Conservation (phyloP, 2,113 vertebrate species). For the Prionailurus viverrinus region DNA sequence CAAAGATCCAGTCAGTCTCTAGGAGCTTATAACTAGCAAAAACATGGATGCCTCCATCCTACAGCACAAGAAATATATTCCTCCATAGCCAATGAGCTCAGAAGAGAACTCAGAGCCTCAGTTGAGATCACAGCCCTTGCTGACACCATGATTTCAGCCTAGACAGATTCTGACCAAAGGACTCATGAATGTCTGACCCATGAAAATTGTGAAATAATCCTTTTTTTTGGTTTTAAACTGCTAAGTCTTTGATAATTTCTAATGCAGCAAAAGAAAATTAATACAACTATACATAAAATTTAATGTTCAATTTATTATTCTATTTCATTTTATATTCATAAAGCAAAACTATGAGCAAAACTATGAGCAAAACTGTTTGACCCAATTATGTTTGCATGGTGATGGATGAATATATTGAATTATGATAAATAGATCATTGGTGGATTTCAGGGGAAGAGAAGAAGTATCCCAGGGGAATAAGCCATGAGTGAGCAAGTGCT, state of each 20-base stretch:
- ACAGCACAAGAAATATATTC: neutral
- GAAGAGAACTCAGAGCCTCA: neutral
- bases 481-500: slow-evolving; percentile 78
- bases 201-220: neutral
- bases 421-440: slow-evolving; percentile 20
- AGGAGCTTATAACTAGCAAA: neutral
- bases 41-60: fast-evolving
- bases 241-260: neutral
- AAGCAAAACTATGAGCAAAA: too few relatives aligned
- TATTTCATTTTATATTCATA: neutral
- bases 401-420: slow-evolving; percentile 54
- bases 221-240: neutral
- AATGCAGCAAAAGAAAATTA: neutral
- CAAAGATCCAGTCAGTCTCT: neutral
- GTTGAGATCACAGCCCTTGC: neutral
- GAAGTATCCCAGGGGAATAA: slow-evolving; percentile 74
- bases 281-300: neutral
- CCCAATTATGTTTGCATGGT: slow-evolving; percentile 69
- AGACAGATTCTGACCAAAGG: neutral
- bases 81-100: fast-evolving
- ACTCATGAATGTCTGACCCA: neutral
- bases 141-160: neutral
- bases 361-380: slow-evolving; percentile 73
- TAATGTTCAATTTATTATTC: neutral
- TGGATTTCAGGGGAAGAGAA: slow-evolving; percentile 58